Percentiles rank a stretch among this genome's conserved stretches.
phyloP scores from a whole-genome alignment of 2,888 invertebrate species.

The Schizaphis graminum region DNA sequence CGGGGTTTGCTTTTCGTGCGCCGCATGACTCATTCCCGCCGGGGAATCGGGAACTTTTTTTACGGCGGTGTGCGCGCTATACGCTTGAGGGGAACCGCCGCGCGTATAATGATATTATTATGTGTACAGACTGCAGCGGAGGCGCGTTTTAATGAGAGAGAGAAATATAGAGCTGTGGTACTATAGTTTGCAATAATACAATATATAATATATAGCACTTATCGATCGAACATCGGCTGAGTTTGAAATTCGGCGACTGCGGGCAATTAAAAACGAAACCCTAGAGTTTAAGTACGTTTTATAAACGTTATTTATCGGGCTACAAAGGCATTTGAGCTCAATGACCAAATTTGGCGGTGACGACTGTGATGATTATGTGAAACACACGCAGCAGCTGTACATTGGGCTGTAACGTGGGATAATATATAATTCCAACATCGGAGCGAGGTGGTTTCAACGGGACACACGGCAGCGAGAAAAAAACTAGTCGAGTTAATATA shows the following conservation, averaged over 20 bases:
- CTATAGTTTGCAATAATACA: not conserved
- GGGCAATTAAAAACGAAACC: not conserved
- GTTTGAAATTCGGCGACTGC: not conserved
- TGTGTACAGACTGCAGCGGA: not conserved
- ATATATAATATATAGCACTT: not conserved
- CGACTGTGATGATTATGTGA: not conserved
- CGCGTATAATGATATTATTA: not conserved
- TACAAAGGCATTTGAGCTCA: not conserved
- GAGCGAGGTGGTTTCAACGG: not conserved
- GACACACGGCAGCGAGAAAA: not conserved
- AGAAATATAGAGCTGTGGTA: not conserved
- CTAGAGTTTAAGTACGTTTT: not conserved
- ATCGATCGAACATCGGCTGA: not conserved
- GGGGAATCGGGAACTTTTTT: slow-evolving; percentile 49
- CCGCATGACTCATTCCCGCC: slow-evolving; percentile 50
- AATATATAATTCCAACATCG: not conserved
- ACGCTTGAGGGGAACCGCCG: not conserved
- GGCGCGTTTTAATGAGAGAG: slow-evolving; percentile 25
- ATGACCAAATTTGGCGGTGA: not conserved
- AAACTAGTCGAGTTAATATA: not conserved
- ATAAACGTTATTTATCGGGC: not conserved
- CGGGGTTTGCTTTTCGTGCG: not conserved
- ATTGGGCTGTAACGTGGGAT: not conserved
- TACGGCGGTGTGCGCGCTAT: not conserved
- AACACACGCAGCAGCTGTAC: not conserved